A percentile compares a stretch with the other conserved stretches of the same genome.
Evolutionary conservation across 2,888 invertebrate species (phyloP).

Genomic region (Yponomeuta sedellus): DNA sequence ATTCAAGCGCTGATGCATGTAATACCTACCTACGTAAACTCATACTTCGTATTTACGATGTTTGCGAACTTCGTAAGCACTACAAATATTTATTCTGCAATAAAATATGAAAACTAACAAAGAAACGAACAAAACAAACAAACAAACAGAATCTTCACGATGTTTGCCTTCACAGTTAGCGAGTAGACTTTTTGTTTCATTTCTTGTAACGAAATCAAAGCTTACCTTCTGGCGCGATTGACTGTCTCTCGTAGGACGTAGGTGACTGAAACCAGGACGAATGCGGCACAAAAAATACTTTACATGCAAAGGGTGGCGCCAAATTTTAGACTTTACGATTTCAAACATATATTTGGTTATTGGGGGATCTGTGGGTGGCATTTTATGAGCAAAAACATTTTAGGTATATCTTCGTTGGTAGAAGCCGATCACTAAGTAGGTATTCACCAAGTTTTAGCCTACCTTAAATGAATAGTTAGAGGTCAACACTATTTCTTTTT

Average conservation of each 20-base stretch:
- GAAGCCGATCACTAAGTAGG: not conserved
- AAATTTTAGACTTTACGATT: conserved; percentile 33
- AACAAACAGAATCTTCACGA: too few species aligned
- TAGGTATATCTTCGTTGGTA: not conserved
- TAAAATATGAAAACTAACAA: too few species aligned
- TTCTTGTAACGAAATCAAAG: not conserved
- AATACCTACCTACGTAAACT: too few species aligned
- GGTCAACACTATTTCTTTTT: too few species aligned
- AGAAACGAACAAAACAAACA: too few species aligned
- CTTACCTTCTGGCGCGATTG: not conserved
- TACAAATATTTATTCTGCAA: too few species aligned
- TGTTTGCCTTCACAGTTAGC: too few species aligned
- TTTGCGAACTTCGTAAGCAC: too few species aligned
- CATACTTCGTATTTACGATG: too few species aligned
- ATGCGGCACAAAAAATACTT: conserved; percentile 56
- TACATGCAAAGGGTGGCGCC: conserved; percentile 62
- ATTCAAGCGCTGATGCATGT: too few species aligned
- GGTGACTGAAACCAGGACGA: conserved; percentile 40
- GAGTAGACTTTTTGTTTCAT: too few species aligned
- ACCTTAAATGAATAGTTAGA: too few species aligned
- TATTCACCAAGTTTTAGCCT: not conserved
- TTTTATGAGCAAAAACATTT: not conserved
- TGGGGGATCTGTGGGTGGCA: not conserved
- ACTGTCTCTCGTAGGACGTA: not conserved
- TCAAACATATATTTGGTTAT: not conserved